phyloP scores from a whole-genome alignment of 2,113 vertebrate genomes.

The Podiceps cristatus region DNA sequence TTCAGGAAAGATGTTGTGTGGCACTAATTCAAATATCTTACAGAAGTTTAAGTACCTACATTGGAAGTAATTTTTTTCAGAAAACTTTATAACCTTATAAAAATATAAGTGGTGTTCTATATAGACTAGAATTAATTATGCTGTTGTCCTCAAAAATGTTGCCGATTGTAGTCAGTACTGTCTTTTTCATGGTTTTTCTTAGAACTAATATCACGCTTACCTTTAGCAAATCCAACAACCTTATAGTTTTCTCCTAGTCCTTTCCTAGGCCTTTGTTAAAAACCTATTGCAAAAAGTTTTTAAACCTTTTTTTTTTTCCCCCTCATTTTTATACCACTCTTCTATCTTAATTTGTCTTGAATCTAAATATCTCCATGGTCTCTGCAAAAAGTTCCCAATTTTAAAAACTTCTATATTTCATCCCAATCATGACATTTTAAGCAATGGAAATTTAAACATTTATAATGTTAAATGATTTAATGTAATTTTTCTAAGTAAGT shows the following conservation, averaged over 20 bases:
- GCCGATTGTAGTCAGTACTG: neutral
- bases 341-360: neutral
- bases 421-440: neutral
- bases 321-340: neutral
- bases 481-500: slow-evolving; percentile 38
- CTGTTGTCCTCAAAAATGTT: neutral
- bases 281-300: neutral
- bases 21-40: neutral
- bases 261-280: neutral
- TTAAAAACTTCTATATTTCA: neutral
- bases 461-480: neutral
- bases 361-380: neutral
- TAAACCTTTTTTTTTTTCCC: neutral
- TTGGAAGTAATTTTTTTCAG: neutral
- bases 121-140: neutral
- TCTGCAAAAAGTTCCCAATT: neutral
- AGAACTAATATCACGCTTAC: neutral
- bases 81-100: neutral
- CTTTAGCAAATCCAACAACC: neutral
- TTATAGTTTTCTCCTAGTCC: neutral
- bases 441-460: slow-evolving; percentile 18
- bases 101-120: neutral
- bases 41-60: neutral
- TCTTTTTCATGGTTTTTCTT: neutral
- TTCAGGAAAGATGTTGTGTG: neutral